Evolutionary conservation across 2,888 invertebrate species (phyloP), one percentile per base, ranked within the genome.

Genomic region (Apodemia mormo): DNA sequence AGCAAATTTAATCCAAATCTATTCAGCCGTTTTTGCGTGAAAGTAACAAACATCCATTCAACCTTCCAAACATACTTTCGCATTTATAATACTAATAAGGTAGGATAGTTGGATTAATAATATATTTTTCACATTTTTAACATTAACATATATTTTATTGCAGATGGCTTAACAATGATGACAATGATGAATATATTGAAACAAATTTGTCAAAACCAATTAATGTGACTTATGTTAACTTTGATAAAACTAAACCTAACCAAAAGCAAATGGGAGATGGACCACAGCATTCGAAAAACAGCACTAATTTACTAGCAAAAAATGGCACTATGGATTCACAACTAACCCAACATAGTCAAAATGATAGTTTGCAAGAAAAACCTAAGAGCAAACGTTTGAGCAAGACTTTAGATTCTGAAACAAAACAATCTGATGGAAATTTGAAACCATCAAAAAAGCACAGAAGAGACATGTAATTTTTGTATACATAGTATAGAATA

Each of bases 241-340:
- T 92, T 80, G 89, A 92, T 70, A 92, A 91, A 80, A 91, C 89
- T 37, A 92, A 88, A 76, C 90, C 91, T 58, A 79, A 80, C 68
- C 82, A 82, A 68, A 88, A 85, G 75, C 83, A 82, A 76, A 82
- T 79, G 73, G 85, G 81, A 43, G 86, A 87, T 79, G 84, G 81
- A 65, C 71, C 78, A 68, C 76, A 80, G 70, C 76, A 80, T 66
- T 69, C 78, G 69, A 74, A 81, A 61, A 75, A 79, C 72, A 85
- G 79, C 71, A 75, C 72, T 54, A 72, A 74, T 58, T 71, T 67
- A 64, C 76, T 65, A 69, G 61, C 76, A n/a, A 74, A 67, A 64
- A 82, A 78, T 74, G 75, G 78, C 72, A 68, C 78, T 78, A 71
- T 68, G 75, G 74, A 72, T 73, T 74, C 68, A 69, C 56, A 78